phyloP scores from a whole-genome alignment of 2,888 invertebrate genomes.

The Drosophila anomelani region DNA sequence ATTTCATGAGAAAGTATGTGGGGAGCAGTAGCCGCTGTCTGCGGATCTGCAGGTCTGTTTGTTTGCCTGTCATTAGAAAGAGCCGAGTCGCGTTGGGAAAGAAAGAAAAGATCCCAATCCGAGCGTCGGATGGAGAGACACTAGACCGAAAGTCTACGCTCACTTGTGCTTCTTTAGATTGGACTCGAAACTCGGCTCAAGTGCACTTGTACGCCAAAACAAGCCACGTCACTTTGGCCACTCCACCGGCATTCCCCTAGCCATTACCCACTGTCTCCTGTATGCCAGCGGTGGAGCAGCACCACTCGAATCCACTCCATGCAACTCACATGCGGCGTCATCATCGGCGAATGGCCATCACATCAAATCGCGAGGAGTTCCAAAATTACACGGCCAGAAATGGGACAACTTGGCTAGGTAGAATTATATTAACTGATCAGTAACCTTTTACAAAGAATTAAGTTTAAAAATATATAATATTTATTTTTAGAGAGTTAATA shows the following conservation, averaged over 20 bases:
- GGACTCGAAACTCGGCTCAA: conserved; percentile 78
- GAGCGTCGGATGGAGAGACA: conserved; percentile 62
- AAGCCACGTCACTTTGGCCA: conserved; percentile 77
- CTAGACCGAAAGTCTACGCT: conserved; percentile 78
- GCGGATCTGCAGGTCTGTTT: conserved; percentile 63
- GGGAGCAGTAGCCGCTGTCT: conserved; percentile 43
- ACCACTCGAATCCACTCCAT: conserved; percentile 58
- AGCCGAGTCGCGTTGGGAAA: conserved; percentile 41
- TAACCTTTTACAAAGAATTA: no score
- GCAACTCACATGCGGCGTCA: conserved; percentile 50
- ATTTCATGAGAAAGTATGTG: conserved; percentile 73
- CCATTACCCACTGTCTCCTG: background rate
- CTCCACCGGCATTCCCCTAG: conserved; percentile 40
- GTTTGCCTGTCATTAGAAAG: conserved; percentile 77
- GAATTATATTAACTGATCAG: no score
- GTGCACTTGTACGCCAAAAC: conserved; percentile 80
- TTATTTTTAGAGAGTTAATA: background rate
- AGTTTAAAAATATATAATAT: background rate
- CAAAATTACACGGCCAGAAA: conserved; percentile 18
- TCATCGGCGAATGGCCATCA: conserved; percentile 46
- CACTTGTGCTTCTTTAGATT: conserved; percentile 80
- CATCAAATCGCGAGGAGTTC: conserved; percentile 41
- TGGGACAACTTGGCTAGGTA: no score
- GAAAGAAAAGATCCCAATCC: conserved; percentile 61
- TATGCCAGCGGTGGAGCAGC: conserved; percentile 20